Percentiles rank a stretch among this genome's conserved stretches.
phyloP scores from a whole-genome alignment of 2,113 vertebrate species.

The Epinephelus lanceolatus region DNA sequence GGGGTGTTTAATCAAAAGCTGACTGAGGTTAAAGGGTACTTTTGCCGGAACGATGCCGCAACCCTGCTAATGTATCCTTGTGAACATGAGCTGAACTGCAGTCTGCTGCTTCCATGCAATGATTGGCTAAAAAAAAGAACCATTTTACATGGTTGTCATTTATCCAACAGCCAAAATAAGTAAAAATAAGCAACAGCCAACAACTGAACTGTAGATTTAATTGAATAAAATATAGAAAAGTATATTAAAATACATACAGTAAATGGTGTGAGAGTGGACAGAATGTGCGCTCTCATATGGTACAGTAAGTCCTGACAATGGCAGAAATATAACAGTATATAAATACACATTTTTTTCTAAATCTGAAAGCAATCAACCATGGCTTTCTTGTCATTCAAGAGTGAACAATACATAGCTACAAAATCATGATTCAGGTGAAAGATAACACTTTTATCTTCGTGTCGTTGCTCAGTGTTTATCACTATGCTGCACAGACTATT shows the following conservation, averaged over 20 bases:
- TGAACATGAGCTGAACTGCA: slow-evolving; percentile 12
- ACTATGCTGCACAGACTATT: slow-evolving; percentile 21
- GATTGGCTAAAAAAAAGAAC: not conserved
- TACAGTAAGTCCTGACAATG: slow-evolving; percentile 50
- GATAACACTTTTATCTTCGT: slow-evolving; percentile 45
- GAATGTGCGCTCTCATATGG: slow-evolving; percentile 41
- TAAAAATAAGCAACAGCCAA: slow-evolving; percentile 4
- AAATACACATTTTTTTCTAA: slow-evolving; percentile 53
- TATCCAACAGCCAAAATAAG: not conserved
- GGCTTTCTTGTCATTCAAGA: slow-evolving; percentile 56
- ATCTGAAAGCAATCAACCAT: slow-evolving; percentile 50
- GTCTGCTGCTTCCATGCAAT: not conserved
- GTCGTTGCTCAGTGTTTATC: slow-evolving; percentile 59
- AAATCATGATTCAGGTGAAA: slow-evolving; percentile 34
- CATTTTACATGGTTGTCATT: not conserved
- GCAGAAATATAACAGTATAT: slow-evolving; percentile 50
- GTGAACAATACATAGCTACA: slow-evolving; percentile 16
- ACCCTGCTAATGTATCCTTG: not conserved
- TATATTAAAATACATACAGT: slow-evolving; percentile 47
- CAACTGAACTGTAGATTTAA: slow-evolving; percentile 41
- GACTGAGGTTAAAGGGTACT: slow-evolving; percentile 48
- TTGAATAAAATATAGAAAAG: slow-evolving; percentile 45
- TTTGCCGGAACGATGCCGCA: slow-evolving; percentile 12
- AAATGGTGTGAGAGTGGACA: slow-evolving; percentile 47
- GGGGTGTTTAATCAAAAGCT: slow-evolving; percentile 61